phyloP scores from a whole-genome alignment of 2,797 vertebrate genomes.

The Manis crassicaudata region DNA sequence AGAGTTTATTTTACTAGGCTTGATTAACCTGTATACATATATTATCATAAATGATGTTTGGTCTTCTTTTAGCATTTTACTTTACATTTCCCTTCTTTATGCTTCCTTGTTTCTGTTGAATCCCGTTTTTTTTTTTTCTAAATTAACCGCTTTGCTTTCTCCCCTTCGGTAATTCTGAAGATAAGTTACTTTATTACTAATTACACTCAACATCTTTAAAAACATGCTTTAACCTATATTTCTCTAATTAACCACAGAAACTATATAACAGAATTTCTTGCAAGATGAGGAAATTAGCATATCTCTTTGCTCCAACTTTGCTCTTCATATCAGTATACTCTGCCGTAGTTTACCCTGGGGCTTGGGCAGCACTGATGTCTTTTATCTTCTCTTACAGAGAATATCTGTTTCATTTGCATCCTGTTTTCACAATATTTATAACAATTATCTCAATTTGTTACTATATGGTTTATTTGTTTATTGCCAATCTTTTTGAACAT shows the following conservation, averaged over 20 bases:
- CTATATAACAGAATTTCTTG: constrained; percentile 62
- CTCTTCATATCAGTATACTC: constrained; percentile 48
- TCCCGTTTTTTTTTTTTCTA: constrained; percentile 33
- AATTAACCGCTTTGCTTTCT: constrained; percentile 62
- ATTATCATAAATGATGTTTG: constrained; percentile 21
- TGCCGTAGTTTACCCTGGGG: constrained; percentile 55
- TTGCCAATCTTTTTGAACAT: neutral
- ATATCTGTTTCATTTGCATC: constrained; percentile 43
- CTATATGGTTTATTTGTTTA: constrained; percentile 15
- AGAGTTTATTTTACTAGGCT: neutral
- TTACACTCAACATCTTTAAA: constrained; percentile 70
- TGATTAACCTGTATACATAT: neutral
- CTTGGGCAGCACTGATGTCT: neutral
- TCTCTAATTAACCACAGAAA: constrained; percentile 70
- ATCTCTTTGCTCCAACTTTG: constrained; percentile 55
- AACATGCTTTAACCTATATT: constrained; percentile 69
- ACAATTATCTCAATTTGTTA: constrained; percentile 46
- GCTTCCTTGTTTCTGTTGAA: constrained; percentile 47
- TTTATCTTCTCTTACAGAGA: constrained; percentile 50
- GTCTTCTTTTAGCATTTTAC: neutral
- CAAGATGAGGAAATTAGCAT: constrained; percentile 66
- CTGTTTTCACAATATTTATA: constrained; percentile 48
- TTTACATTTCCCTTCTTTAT: neutral
- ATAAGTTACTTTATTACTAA: constrained; percentile 76
- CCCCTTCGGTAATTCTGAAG: constrained; percentile 68